A percentile compares a stretch with the other conserved stretches of the same genome.
Conservation (phyloP, 1,140 invertebrate species). For the Pseudobourletiella spinata region DNA sequence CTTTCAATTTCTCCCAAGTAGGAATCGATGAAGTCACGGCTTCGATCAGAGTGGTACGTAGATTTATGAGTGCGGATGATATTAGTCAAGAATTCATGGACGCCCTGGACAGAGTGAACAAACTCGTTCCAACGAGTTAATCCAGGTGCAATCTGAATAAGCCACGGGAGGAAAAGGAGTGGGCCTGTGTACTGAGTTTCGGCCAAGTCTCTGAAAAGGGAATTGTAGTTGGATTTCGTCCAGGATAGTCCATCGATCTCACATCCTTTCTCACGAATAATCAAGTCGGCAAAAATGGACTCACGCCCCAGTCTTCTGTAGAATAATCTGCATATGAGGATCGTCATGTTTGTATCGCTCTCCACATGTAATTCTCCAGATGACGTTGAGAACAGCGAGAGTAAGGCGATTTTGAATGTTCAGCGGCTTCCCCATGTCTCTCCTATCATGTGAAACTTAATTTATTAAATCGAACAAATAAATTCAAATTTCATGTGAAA, state of each 20-base stretch:
- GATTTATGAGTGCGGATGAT: conserved; percentile 58
- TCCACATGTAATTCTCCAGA: conserved; percentile 80
- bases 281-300: background rate
- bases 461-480: too few species aligned
- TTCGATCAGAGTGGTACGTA: conserved; percentile 51
- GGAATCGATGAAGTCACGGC: conserved; percentile 74
- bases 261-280: too few species aligned
- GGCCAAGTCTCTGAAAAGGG: conserved; percentile 31
- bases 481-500: too few species aligned
- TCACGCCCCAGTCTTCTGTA: conserved; percentile 33
- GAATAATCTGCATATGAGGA: conserved; percentile 25
- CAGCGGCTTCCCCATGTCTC: conserved; percentile 17
- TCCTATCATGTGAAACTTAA: too few species aligned
- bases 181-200: conserved; percentile 36
- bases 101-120: conserved; percentile 20
- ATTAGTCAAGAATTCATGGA: conserved; percentile 45
- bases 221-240: background rate
- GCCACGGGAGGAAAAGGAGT: conserved; percentile 33
- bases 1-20: conserved; percentile 49
- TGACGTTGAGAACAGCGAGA: conserved; percentile 42
- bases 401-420: conserved; percentile 24
- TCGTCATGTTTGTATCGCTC: conserved; percentile 47
- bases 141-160: conserved; percentile 23
- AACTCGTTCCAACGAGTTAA: conserved; percentile 34
- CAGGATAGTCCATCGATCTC: too few species aligned